phyloP scores from a whole-genome alignment of 2,888 invertebrate species.

The Branchipolynoe longqiensis region DNA sequence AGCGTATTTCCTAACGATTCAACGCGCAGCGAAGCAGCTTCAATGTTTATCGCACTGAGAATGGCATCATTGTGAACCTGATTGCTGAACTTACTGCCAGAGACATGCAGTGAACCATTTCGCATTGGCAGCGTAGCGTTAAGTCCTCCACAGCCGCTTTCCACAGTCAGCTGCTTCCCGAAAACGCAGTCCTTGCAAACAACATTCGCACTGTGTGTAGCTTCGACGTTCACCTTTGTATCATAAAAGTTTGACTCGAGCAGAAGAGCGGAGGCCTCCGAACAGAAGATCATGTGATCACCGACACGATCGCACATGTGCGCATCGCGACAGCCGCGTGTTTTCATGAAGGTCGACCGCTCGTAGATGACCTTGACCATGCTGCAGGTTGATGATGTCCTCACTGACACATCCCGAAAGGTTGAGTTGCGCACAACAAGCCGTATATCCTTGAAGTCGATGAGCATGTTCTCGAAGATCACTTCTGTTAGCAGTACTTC shows the following conservation, averaged over 20 bases:
- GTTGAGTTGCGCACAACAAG: background rate
- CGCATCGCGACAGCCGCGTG: background rate
- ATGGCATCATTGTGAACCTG: conserved; percentile 60
- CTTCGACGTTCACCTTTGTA: conserved; percentile 32
- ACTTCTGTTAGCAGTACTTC: background rate
- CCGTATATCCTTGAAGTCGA: conserved; percentile 30
- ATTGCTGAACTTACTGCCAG: conserved; percentile 32
- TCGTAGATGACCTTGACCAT: background rate
- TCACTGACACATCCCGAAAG: conserved; percentile 3
- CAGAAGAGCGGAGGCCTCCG: background rate
- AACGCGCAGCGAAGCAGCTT: conserved; percentile 56
- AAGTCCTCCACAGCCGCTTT: conserved; percentile 60
- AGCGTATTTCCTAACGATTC: conserved; percentile 15
- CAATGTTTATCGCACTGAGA: conserved; percentile 61
- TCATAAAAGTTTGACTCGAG: background rate
- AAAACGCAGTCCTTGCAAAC: conserved; percentile 12
- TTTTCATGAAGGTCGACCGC: conserved; percentile 23
- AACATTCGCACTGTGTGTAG: background rate
- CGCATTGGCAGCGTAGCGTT: conserved; percentile 39
- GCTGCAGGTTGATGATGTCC: background rate
- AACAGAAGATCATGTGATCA: conserved; percentile 23
- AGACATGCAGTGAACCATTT: conserved; percentile 42
- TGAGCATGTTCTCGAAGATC: conserved; percentile 22
- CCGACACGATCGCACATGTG: conserved; percentile 19
- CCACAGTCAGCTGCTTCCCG: conserved; percentile 24